These are phyloP conservation scores for Bembecia ichneumoniformis DNA, from an alignment of 2,888 invertebrate species.

Conservation along the genomic window DNA sequence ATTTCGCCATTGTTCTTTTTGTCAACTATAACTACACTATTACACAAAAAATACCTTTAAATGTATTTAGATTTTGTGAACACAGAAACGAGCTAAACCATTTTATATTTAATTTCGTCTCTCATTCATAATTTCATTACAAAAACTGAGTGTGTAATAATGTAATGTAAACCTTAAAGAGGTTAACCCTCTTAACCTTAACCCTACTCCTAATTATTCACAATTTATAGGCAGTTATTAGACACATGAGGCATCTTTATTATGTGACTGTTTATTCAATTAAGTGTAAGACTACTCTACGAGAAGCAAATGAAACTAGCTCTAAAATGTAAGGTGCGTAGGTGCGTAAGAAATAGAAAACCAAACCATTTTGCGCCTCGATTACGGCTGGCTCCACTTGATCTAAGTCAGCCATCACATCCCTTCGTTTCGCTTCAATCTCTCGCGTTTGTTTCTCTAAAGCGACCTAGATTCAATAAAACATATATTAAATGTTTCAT, in stretches of 20 bases:
- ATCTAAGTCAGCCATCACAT: slow-evolving; percentile 96
- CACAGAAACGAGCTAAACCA: too few relatives aligned
- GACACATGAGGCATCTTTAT: slow-evolving; percentile 6
- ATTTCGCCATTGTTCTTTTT: too few relatives aligned
- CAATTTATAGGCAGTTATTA: not conserved
- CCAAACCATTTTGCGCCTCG: slow-evolving; percentile 95
- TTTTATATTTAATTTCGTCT: too few relatives aligned
- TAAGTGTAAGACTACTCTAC: not conserved
- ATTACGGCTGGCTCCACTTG: slow-evolving; percentile 99
- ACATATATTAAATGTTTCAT: not conserved
- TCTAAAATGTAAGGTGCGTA: not conserved
- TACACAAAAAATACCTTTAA: too few relatives aligned
- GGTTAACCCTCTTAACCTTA: too few relatives aligned
- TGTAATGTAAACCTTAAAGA: too few relatives aligned
- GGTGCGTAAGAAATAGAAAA: slow-evolving; percentile 17
- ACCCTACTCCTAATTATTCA: too few relatives aligned
- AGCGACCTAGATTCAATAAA: slow-evolving; percentile 52
- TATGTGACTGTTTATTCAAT: not conserved
- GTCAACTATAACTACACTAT: too few relatives aligned
- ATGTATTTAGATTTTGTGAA: too few relatives aligned
- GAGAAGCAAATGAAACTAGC: not conserved
- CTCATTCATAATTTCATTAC: too few relatives aligned
- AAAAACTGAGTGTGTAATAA: too few relatives aligned
- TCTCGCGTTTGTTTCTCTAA: slow-evolving; percentile 91
- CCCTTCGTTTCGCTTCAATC: slow-evolving; percentile 93